These are phyloP conservation scores for Centropus unirufus DNA, from an alignment of 2,113 vertebrate species.

Conservation along the genomic window DNA sequence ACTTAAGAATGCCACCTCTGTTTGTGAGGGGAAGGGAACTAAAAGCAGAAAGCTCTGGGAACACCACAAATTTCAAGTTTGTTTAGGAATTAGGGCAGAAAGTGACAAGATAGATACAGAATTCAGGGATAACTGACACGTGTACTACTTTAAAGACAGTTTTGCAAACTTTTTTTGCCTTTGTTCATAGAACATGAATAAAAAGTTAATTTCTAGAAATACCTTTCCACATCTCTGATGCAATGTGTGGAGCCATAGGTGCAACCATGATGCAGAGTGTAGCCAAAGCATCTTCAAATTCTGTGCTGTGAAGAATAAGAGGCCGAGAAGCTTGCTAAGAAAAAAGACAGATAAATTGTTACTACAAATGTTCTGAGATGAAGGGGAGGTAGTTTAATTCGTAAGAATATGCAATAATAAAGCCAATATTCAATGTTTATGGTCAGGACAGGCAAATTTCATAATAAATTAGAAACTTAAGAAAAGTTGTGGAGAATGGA, in stretches of 20 bases:
- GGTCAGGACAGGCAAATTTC: neutral
- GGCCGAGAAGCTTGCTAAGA: slow-evolving; percentile 79
- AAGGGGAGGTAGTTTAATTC: neutral
- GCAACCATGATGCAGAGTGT: slow-evolving; percentile 87
- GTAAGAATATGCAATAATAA: neutral
- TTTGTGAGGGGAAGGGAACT: neutral
- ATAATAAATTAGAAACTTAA: neutral
- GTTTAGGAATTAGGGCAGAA: neutral
- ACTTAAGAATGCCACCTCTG: neutral
- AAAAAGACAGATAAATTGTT: neutral
- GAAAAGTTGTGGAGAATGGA: neutral
- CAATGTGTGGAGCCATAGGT: slow-evolving; percentile 91
- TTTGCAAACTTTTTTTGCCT: neutral
- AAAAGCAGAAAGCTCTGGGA: neutral
- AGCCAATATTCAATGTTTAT: neutral
- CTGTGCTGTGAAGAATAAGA: slow-evolving; percentile 85
- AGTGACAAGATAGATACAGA: neutral
- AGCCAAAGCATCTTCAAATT: slow-evolving; percentile 92
- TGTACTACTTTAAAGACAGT: neutral
- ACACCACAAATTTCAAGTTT: neutral
- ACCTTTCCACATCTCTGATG: slow-evolving; percentile 98
- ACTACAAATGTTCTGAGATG: neutral
- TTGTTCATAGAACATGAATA: neutral
- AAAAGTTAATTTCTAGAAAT: slow-evolving; percentile 2
- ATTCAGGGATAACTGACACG: neutral